Evolutionary conservation across 2,113 vertebrate genomes (phyloP).

Genomic region (Lepidothrix coronata): DNA sequence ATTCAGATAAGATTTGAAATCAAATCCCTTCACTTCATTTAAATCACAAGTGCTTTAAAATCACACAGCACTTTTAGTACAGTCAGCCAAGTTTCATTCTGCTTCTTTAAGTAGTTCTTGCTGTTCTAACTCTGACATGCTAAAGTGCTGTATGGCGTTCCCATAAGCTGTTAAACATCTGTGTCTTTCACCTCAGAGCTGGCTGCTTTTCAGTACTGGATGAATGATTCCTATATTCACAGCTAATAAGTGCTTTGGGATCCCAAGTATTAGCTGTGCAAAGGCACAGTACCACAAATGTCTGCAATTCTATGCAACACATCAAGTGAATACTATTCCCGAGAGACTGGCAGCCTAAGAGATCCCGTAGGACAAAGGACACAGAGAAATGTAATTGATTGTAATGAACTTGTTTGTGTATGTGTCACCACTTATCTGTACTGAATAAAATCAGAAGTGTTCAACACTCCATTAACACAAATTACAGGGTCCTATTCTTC

Average conservation of each 20-base stretch:
- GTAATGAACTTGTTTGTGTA: conserved; percentile 63
- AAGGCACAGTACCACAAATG: conserved; percentile 33
- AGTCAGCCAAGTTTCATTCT: conserved; percentile 31
- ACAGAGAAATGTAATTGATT: conserved; percentile 59
- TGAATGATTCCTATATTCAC: conserved; percentile 60
- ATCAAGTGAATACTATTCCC: conserved; percentile 32
- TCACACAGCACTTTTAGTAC: not conserved
- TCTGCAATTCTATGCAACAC: conserved; percentile 37
- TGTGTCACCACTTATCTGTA: conserved; percentile 53
- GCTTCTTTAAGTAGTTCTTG: conserved; percentile 38
- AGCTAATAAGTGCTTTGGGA: conserved; percentile 63
- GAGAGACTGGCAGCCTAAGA: conserved; percentile 38
- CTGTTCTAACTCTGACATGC: conserved; percentile 26
- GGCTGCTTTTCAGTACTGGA: conserved; percentile 42
- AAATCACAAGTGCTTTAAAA: not conserved
- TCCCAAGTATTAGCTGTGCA: conserved; percentile 45
- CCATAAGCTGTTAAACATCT: conserved; percentile 61
- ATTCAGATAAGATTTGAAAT: conserved; percentile 1
- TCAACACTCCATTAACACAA: conserved; percentile 64
- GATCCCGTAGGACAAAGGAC: conserved; percentile 47
- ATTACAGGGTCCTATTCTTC: conserved; percentile 51
- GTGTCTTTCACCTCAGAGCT: conserved; percentile 56
- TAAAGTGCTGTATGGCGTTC: conserved; percentile 10
- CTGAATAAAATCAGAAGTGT: conserved; percentile 60
- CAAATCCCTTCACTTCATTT: not conserved